A percentile compares a stretch with the other conserved stretches of the same genome.
Conservation (phyloP, 2,113 vertebrate species). For the Triplophysa dalaica region DNA sequence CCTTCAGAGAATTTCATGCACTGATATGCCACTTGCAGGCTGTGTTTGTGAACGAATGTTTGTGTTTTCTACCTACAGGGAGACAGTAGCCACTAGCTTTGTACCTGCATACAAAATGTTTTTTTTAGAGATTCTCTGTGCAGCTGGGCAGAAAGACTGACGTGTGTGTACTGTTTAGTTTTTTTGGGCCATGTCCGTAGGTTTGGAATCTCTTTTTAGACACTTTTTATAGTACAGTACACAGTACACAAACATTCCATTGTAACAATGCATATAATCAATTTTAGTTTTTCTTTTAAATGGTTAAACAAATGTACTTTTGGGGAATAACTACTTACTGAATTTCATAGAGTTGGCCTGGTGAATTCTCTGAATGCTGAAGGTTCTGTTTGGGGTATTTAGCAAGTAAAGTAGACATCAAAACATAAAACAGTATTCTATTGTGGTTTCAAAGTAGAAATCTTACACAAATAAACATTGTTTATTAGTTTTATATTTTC, state of each 20-base stretch:
- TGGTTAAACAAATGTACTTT: not conserved
- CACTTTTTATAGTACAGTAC: not conserved
- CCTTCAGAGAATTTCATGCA: constrained; percentile 98
- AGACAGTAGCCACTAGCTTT: constrained; percentile 27
- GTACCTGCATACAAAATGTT: constrained; percentile 40
- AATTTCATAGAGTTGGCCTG: not conserved
- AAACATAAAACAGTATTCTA: too few relatives aligned
- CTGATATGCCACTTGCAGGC: constrained; percentile 74
- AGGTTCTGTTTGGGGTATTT: too few relatives aligned
- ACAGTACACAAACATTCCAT: not conserved
- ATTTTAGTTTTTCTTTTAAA: too few relatives aligned
- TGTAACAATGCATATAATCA: too few relatives aligned
- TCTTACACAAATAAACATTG: too few relatives aligned
- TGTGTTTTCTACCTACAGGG: constrained; percentile 36
- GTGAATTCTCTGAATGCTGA: not conserved
- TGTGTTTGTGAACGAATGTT: constrained; percentile 31
- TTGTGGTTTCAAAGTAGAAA: too few relatives aligned
- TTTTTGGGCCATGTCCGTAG: not conserved
- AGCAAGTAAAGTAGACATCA: too few relatives aligned
- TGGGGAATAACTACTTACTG: not conserved
- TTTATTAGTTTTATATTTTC: too few relatives aligned
- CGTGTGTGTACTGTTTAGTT: not conserved
- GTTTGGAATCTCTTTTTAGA: not conserved
- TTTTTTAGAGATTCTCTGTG: constrained; percentile 22
- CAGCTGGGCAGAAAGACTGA: not conserved